Evolutionary conservation across 2,113 vertebrate genomes (phyloP).

Genomic region (human (Homo sapiens)): DNA sequence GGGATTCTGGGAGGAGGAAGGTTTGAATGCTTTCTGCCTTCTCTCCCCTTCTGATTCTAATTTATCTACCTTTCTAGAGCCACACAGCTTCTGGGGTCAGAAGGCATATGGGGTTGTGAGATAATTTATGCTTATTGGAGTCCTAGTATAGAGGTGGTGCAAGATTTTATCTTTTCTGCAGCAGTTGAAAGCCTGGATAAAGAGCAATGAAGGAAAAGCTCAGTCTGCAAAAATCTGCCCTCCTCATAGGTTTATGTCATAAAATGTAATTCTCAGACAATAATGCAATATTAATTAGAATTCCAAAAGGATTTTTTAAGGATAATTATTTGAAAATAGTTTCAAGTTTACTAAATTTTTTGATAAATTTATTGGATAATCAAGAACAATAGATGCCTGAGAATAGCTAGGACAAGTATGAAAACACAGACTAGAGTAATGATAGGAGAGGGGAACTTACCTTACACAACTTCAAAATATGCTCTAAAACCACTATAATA

Average conservation of each 20-base stretch:
- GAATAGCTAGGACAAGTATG: not conserved
- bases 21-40: not conserved
- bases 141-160: not conserved
- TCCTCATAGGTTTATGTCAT: not conserved
- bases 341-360: not conserved
- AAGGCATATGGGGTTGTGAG: not conserved
- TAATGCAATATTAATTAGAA: not conserved
- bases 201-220: not conserved
- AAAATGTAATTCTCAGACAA: not conserved
- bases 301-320: not conserved
- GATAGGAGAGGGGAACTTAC: too few species aligned
- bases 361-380: not conserved
- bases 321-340: not conserved
- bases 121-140: not conserved
- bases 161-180: not conserved
- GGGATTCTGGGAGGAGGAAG: not conserved
- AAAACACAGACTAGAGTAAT: not conserved
- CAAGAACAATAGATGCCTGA: not conserved
- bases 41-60: not conserved
- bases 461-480: not conserved
- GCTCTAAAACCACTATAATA: not conserved
- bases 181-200: not conserved
- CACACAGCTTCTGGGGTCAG: not conserved
- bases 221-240: not conserved
- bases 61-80: not conserved